These are phyloP conservation scores for Oceanites oceanicus DNA, from an alignment of 2,113 vertebrate species.

Conservation along the genomic window DNA sequence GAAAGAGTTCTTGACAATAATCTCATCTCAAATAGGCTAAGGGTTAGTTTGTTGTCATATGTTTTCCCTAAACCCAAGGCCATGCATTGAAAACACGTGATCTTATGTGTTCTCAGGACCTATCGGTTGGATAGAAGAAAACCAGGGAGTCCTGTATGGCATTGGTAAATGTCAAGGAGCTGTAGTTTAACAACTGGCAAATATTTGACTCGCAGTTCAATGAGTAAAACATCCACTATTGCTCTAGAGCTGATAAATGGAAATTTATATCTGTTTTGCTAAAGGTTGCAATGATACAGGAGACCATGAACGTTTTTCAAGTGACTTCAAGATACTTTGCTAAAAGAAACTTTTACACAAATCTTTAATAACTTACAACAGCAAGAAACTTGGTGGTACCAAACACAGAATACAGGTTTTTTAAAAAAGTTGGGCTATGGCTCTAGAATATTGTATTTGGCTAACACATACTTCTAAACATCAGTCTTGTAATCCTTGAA, in stretches of 20 bases:
- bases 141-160: neutral
- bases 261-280: neutral
- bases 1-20: neutral
- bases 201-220: neutral
- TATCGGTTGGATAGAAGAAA: neutral
- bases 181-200: neutral
- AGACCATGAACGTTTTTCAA: neutral
- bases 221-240: neutral
- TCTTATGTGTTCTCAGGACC: neutral
- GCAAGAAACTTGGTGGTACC: neutral
- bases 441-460: neutral
- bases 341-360: neutral
- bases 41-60: neutral
- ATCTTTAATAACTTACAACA: neutral
- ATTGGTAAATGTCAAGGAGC: neutral
- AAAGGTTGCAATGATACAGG: neutral
- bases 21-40: neutral
- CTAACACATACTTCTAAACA: neutral
- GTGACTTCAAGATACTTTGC: neutral
- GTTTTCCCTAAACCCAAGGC: neutral
- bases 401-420: accelerated
- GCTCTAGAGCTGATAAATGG: neutral
- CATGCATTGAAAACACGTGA: neutral
- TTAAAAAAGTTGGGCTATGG: neutral
- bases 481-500: neutral